Base-by-base conservation (phyloP, 1,140 invertebrate genomes). In the Drosophila pruinosa region DNA sequence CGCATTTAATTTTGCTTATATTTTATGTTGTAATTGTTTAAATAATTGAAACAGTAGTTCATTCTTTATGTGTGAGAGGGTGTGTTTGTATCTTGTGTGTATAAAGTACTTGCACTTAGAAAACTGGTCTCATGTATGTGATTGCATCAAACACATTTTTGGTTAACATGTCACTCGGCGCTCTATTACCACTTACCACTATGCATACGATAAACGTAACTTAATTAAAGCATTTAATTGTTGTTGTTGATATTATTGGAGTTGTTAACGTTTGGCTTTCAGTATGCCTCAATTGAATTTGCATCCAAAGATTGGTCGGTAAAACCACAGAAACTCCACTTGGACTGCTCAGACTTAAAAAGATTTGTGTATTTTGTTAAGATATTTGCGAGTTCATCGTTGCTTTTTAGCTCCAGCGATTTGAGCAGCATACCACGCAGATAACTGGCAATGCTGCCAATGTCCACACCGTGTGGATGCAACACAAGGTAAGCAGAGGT, bases 371-470 rank as follows among this genome's bases (percentile, higher is more conserved):
- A 96, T 88, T 93, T 93, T 74, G 93, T 93, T 91, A 97, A 94
- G 34, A 97, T 91, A 73, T 93, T 92, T 91, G 97, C 95, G 4
- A 97, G 93, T 80, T 97, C 95, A 22, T 86, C 70, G 36, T 77
- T 94, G 1, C 94, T 93, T 74, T 94, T 93, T 10, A 96, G 89
- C 59, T 92, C 92, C 2, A 94, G 92, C 48, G 95, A 94, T 28
- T 76, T 77, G 1, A 53, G 47, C 6, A 88, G 64, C 59, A 96
- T 92, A 92, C 96, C 96, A 89, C 95, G 94, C 48, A 97, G 93
- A 91, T 97, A 97, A 3, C 95, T 97, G 94, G 95, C 96, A 73
- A 97, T 94, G 83, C 97, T 96, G 90, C 96, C 95, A 2, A 96
- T 93, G 59, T 95, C 95, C 1, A 96, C 96, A 38, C 97, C 97